phyloP scores from a whole-genome alignment of 2,888 invertebrate genomes.

The Pyralis farinalis region DNA sequence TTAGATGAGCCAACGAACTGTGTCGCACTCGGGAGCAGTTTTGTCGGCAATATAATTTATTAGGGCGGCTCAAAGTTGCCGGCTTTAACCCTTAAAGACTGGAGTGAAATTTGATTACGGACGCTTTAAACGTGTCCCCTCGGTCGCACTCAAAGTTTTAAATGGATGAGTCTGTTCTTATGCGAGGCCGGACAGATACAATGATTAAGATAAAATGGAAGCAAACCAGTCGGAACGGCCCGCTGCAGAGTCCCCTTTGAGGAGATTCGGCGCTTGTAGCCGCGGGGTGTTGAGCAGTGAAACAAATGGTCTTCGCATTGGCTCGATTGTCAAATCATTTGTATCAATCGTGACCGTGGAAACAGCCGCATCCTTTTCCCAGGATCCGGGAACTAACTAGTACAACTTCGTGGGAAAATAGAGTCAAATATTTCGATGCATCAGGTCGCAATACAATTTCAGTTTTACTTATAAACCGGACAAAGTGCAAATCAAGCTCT shows the following conservation, averaged over 20 bases:
- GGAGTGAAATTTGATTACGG: slow-evolving; percentile 77
- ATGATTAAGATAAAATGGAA: slow-evolving; percentile 24
- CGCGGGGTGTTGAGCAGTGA: slow-evolving; percentile 28
- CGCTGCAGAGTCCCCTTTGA: slow-evolving; percentile 4
- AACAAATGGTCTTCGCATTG: slow-evolving; percentile 16
- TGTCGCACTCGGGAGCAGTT: slow-evolving; percentile 78
- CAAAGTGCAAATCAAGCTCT: too few relatives aligned
- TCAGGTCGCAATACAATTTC: not conserved
- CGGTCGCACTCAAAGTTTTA: slow-evolving; percentile 59
- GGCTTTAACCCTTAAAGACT: slow-evolving; percentile 78
- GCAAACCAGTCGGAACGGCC: slow-evolving; percentile 17
- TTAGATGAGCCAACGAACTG: slow-evolving; percentile 79
- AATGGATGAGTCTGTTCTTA: slow-evolving; percentile 56
- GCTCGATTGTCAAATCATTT: slow-evolving; percentile 54
- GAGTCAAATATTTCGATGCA: not conserved
- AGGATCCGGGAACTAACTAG: slow-evolving; percentile 14
- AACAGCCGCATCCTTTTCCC: slow-evolving; percentile 37
- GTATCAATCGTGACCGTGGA: slow-evolving; percentile 42
- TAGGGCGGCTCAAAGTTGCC: slow-evolving; percentile 75
- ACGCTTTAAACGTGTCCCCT: slow-evolving; percentile 70
- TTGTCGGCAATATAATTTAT: slow-evolving; percentile 80
- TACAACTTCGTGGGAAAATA: not conserved
- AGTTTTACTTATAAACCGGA: too few relatives aligned
- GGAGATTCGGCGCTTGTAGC: slow-evolving; percentile 7
- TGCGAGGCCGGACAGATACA: slow-evolving; percentile 21